Base-by-base conservation (phyloP, 2,113 vertebrate genomes). In the Gyps fulvus region DNA sequence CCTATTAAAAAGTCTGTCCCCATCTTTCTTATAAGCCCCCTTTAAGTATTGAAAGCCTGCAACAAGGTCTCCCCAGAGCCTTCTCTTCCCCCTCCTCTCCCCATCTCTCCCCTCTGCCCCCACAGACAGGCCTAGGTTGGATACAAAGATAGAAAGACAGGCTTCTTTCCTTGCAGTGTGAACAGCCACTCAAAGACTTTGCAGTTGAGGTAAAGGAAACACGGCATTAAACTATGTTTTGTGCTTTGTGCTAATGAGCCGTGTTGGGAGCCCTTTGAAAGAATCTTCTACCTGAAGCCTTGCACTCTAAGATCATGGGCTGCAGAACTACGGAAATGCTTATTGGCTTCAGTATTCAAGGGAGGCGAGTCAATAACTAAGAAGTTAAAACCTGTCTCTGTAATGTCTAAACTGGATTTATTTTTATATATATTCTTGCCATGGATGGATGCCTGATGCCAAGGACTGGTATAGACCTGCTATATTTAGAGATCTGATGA, bases 101-200 rank as follows among this genome's bases (percentile, higher is more conserved):
- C 18, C 16, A 25, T 9, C 13, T 9, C 5, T 50, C 8, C 3
- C 1, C 2, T 34, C 7, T 36, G 16, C n/a, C 21, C 10, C 10
- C 14, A 20, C 4, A 45, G 29, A 65, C 11, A 79, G 21, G 8
- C 4, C 25, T 34, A 31, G 25, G 36, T 16, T 78, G 25, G 9
- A n/a, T 20, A 12, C 10, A 43, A 73, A 61, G 29, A 22, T 0
- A 70, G 17, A 50, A 86, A 65, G 12, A 63, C 1, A 23, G 26
- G 2, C 6, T 83, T 83, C 19, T 58, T 65, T 31, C 40, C 12
- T 50, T 57, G 23, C 8, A 25, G 5, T 17, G 12, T 25, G n/a
- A 74, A 47, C 7, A 69, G 1, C 18, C 21, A 12, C 34, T 54
- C 7, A n/a, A 58, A 62, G 38, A 17, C 11, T 76, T 77, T 49